Base-by-base conservation (phyloP, 2,888 invertebrate species). In the Blastobasis adustella region DNA sequence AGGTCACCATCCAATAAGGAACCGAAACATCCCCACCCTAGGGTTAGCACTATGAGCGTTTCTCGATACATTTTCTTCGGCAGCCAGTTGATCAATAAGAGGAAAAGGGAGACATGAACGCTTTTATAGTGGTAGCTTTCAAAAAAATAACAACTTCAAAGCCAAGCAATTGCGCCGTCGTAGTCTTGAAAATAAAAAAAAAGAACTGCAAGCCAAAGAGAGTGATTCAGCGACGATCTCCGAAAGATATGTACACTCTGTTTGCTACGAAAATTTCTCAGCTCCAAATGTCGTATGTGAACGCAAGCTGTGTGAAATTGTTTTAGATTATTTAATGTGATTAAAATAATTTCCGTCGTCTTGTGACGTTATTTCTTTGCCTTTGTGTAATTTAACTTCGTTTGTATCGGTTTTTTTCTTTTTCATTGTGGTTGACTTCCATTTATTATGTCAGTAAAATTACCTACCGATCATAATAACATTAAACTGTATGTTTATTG, bases 1-100 rank as follows among this genome's bases (percentile, higher is more conserved):
- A 91, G 63, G 66, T 91, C 91, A 58, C 90, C 90, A 23, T 87
- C 85, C 5, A 88, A 61, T 37, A 82, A 65, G 0, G 82, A 80
- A 23, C 73, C 77, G 4, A 74, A 52, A 0, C 63, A 60, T 4
- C 65, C 36, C 9, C 73, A 57, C 6, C 63, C 58, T 43, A 86
- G 55, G 58, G 71, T 57, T 23, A 77, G 53, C 39, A 71, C 8
- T 45, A 78, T 51, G 9, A 71, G 46, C 49, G 70, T 57, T 57
- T 61, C 57, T 60, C 79, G 80, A 71, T 72, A 82, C 87, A 88
- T 88, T 80, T 79, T 82, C 64, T 58, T 60, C 65, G 68, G 58
- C 64, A 50, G 59, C 63, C 65, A 63, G 61, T 72, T 65, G 69
- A 72, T 79, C 74, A 87, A 82, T 87, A 86, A 82, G 74, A 65